These are phyloP conservation scores for Ladona fulva DNA, from an alignment of 1,140 invertebrate genomes.

Conservation along the genomic window DNA sequence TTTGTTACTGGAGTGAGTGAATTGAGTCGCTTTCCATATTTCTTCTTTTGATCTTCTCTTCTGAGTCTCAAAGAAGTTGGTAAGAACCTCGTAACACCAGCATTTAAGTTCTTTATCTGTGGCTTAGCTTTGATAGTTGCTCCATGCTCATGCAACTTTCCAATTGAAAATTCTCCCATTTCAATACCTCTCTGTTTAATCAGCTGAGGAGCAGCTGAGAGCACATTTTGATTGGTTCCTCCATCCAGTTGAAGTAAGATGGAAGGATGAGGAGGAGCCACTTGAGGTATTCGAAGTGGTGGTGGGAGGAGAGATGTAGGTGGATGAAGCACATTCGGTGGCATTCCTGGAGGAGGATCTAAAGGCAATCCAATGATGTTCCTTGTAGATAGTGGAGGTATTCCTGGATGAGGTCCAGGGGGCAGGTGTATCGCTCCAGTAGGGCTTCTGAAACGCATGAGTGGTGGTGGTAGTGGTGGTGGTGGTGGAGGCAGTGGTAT, in stretches of 20 bases:
- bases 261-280: constrained; percentile 34
- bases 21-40: neutral
- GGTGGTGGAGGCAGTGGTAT: too few relatives aligned
- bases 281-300: constrained; percentile 5
- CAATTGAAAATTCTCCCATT: constrained; percentile 36
- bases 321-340: constrained; percentile 47
- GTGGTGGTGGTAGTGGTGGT: constrained; percentile 34
- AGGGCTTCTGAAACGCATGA: constrained; percentile 46
- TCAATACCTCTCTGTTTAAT: constrained; percentile 47
- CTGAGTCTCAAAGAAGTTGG: constrained; percentile 86
- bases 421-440: constrained; percentile 43
- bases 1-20: constrained; percentile 18
- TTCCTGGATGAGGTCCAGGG: constrained; percentile 49
- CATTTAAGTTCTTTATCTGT: constrained; percentile 87
- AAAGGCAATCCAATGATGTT: constrained; percentile 44
- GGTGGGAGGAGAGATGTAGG: constrained; percentile 45
- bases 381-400: constrained; percentile 35
- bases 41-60: constrained; percentile 60
- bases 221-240: constrained; percentile 56
- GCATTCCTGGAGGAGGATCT: constrained; percentile 56
- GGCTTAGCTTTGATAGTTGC: constrained; percentile 90
- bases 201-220: constrained; percentile 73
- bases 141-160: constrained; percentile 47
- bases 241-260: constrained; percentile 44
- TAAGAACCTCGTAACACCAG: constrained; percentile 90